Evolutionary conservation across 2,888 invertebrate genomes (phyloP).

Genomic region (Boloria euphrosyne): DNA sequence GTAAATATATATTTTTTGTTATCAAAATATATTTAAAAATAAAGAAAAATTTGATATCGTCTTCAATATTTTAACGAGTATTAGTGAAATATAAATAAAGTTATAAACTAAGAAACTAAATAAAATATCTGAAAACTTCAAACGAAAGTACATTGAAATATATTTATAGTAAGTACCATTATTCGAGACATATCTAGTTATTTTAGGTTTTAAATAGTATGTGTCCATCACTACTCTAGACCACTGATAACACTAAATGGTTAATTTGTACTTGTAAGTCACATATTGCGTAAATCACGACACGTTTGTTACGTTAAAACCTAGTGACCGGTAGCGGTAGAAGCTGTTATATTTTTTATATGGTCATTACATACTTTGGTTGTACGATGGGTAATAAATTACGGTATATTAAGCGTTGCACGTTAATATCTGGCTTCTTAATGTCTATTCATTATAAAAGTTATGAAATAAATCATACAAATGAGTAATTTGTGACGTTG

Average conservation of each 20-base stretch:
- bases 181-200: constrained; percentile 22
- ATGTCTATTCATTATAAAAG: constrained; percentile 21
- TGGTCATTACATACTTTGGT: constrained; percentile 29
- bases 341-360: constrained; percentile 46
- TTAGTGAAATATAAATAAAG: too few species aligned
- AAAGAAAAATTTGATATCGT: too few species aligned
- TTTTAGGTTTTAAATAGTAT: constrained; percentile 52
- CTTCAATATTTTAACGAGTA: too few species aligned
- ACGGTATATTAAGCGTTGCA: constrained; percentile 30
- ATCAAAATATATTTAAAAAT: too few species aligned
- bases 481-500: constrained; percentile 17
- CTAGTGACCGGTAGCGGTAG: constrained; percentile 52
- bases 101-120: too few species aligned
- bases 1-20: too few species aligned
- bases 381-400: constrained; percentile 43
- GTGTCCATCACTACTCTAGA: constrained; percentile 54
- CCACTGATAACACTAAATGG: constrained; percentile 70
- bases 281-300: constrained; percentile 69
- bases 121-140: too few species aligned
- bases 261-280: constrained; percentile 70
- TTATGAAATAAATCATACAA: constrained; percentile 5
- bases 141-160: neutral
- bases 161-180: neutral
- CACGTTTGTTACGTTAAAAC: constrained; percentile 53
- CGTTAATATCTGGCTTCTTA: constrained; percentile 27